Base-by-base conservation (phyloP, 2,113 vertebrate species). In the Mirza zaza region DNA sequence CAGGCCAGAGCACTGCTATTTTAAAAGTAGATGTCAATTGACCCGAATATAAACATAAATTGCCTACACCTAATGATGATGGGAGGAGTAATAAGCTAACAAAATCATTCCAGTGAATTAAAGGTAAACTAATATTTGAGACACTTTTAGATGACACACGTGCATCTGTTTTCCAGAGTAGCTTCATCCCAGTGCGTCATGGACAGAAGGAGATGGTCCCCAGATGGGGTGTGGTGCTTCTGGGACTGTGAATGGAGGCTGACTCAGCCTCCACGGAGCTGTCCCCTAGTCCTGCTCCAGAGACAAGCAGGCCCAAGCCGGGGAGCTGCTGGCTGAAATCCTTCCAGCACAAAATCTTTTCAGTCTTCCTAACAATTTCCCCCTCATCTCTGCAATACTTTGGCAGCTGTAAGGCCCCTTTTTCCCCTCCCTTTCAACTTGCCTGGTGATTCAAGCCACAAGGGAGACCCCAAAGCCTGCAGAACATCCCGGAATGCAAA, bases 401-500 rank as follows among this genome's bases (percentile, higher is more conserved):
- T 91, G 95, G 96, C 94, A 94, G 93, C 91, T 97, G 29, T 32
- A 25, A 25, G 34, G n/a, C 81, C 68, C 89, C 87, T 42, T 82
- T 84, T 90, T 82, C 75, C 73, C 85, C 65, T 96, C 73, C 23
- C 85, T 95, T 95, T 96, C 85, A 89, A 91, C 52, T 96, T 84
- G 79, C 80, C 52, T 80, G 57, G 23, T 42, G 75, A 79, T 91
- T 92, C 3, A 25, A 94, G 91, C 95, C 96, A 89, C 96, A 65
- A 77, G 75, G 80, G 96, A 97, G 96, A 88, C 94, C 95, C 96
- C 13, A 89, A 93, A 61, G 86, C 82, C 85, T 45, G 82, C 36
- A 36, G 93, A 96, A 70, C 86, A 94, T 95, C 83, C 93, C 20
- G 96, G 97, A 98, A 98, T 97, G 96, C 83, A 57, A 93, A 97